phyloP scores from a whole-genome alignment of 2,113 vertebrate genomes.

The Chauna torquata region DNA sequence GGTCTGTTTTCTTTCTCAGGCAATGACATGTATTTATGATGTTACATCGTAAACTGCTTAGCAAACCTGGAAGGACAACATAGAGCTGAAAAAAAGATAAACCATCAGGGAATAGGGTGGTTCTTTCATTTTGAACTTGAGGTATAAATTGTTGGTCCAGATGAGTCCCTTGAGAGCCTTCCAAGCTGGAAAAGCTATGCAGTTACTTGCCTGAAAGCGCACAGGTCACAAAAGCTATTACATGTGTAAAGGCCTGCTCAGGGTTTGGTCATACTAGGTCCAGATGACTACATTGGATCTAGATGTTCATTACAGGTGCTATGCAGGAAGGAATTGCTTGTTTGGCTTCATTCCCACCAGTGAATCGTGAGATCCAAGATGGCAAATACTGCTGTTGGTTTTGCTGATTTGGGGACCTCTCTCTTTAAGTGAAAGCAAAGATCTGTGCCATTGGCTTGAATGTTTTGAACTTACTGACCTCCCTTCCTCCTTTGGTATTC shows the following conservation, averaged over 20 bases:
- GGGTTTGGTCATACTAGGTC: background rate
- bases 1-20: background rate
- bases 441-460: background rate
- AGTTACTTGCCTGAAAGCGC: background rate
- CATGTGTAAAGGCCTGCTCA: background rate
- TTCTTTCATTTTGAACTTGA: background rate
- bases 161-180: background rate
- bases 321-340: background rate
- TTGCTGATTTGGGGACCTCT: background rate
- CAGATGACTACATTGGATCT: conserved; percentile 13
- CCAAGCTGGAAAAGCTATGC: conserved; percentile 7
- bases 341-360: conserved; percentile 9
- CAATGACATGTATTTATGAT: conserved; percentile 18
- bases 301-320: conserved; percentile 26
- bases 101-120: background rate
- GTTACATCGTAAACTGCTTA: background rate
- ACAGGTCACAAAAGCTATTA: background rate
- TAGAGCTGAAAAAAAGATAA: background rate
- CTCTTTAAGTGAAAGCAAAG: background rate
- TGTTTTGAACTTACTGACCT: background rate
- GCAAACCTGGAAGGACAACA: conserved; percentile 19
- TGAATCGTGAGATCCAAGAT: background rate
- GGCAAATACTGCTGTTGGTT: background rate
- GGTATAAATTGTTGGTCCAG: conserved; percentile 9
- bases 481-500: background rate